These are phyloP conservation scores for Phylloscopus trochilus DNA, from an alignment of 2,113 vertebrate species.

Conservation along the genomic window DNA sequence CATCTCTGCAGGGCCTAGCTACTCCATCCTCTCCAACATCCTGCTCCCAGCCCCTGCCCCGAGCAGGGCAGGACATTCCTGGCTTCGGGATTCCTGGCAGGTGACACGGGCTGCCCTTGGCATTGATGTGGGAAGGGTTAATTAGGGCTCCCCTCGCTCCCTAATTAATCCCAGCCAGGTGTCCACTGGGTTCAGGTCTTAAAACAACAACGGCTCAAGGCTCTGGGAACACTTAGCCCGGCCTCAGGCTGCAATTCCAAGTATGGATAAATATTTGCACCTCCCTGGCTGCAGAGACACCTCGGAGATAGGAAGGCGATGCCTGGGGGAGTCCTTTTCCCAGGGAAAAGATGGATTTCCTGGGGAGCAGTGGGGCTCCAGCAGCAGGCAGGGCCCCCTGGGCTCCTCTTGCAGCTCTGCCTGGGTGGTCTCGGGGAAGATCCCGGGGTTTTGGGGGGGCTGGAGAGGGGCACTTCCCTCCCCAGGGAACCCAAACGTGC, in stretches of 20 bases:
- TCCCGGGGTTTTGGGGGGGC: not conserved
- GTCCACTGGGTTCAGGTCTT: slow-evolving; percentile 8
- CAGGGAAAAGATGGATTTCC: not conserved
- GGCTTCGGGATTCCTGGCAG: not conserved
- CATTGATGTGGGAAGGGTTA: slow-evolving; percentile 8
- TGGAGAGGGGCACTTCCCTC: not conserved
- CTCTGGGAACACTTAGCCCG: not conserved
- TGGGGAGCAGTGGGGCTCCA: not conserved
- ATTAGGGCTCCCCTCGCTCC: not conserved
- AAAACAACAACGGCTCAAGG: not conserved
- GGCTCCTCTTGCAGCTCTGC: not conserved
- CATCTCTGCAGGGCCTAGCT: too few relatives aligned
- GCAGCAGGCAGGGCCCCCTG: not conserved
- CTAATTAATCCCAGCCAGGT: slow-evolving; percentile 64
- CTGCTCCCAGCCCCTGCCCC: not conserved
- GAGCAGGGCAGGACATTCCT: not conserved
- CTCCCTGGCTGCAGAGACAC: slow-evolving; percentile 27
- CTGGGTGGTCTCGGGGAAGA: slow-evolving; percentile 31
- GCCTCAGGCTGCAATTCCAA: slow-evolving; percentile 43
- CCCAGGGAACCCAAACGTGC: not conserved
- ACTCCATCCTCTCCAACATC: too few relatives aligned
- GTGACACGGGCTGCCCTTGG: not conserved
- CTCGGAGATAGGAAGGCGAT: not conserved
- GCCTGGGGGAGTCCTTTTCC: not conserved
- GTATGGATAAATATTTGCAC: slow-evolving; percentile 70